Evolutionary conservation across 2,888 invertebrate species (phyloP).

Genomic region (Athetis lepigone): DNA sequence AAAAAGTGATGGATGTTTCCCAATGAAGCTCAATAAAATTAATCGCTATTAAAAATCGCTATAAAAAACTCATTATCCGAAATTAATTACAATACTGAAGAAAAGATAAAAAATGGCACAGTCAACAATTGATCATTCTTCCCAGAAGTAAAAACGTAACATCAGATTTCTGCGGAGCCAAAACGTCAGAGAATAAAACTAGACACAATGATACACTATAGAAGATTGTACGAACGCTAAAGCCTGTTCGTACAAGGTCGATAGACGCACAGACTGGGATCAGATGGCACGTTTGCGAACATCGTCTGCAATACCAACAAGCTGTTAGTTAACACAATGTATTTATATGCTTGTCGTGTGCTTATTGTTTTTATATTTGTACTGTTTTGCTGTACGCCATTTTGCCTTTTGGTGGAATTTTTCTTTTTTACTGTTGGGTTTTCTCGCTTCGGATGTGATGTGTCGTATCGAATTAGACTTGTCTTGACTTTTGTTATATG

Average conservation of each 20-base stretch:
- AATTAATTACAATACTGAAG: too few species aligned
- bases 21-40: too few species aligned
- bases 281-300: conserved; percentile 57
- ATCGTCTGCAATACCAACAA: conserved; percentile 63
- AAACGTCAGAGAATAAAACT: conserved; percentile 37
- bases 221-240: conserved; percentile 46
- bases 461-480: background rate
- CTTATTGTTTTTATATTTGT: conserved; percentile 55
- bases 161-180: conserved; percentile 6
- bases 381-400: conserved; percentile 19
- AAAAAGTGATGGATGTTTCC: too few species aligned
- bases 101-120: too few species aligned
- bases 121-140: background rate
- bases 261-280: conserved; percentile 51
- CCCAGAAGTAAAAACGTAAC: conserved; percentile 12
- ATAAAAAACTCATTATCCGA: too few species aligned
- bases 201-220: conserved; percentile 46
- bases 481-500: background rate
- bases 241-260: conserved; percentile 46
- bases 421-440: conserved; percentile 16
- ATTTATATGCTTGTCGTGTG: conserved; percentile 58
- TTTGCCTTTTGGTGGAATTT: conserved; percentile 27
- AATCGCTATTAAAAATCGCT: too few species aligned
- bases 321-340: conserved; percentile 55
- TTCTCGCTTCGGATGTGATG: conserved; percentile 6